phyloP scores from a whole-genome alignment of 2,888 invertebrate genomes.

The Entomobrya multifasciata region DNA sequence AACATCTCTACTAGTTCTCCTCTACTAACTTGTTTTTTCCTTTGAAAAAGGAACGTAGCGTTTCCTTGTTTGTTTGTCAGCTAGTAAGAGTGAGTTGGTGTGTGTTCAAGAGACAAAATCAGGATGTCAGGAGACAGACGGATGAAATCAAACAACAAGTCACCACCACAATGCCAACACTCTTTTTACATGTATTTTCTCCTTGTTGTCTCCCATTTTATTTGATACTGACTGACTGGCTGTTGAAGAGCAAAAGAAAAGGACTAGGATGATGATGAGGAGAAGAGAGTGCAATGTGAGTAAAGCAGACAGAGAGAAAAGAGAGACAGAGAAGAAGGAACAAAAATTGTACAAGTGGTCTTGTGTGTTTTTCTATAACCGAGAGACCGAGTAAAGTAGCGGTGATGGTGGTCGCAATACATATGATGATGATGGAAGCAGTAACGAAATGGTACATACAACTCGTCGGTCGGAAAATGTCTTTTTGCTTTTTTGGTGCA shows the following conservation, averaged over 20 bases:
- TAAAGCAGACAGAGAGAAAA: constrained; percentile 10
- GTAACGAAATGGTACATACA: constrained; percentile 56
- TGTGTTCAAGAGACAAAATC: constrained; percentile 64
- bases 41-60: neutral
- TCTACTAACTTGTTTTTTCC: constrained; percentile 33
- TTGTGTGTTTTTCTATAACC: constrained; percentile 39
- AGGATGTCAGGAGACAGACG: constrained; percentile 73
- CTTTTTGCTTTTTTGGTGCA: constrained; percentile 70
- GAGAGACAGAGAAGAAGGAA: constrained; percentile 48
- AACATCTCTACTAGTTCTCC: constrained; percentile 19
- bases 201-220: constrained; percentile 53
- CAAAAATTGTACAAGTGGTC: constrained; percentile 68
- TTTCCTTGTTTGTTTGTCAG: neutral
- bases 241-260: constrained; percentile 70
- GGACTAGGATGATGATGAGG: constrained; percentile 65
- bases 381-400: constrained; percentile 37
- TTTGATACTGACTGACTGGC: constrained; percentile 68
- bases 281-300: constrained; percentile 34
- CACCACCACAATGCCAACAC: constrained; percentile 68
- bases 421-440: constrained; percentile 58
- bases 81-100: constrained; percentile 10
- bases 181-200: constrained; percentile 49
- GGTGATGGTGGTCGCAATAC: constrained; percentile 56
- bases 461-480: constrained; percentile 63
- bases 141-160: constrained; percentile 73